phyloP scores from a whole-genome alignment of 2,797 vertebrate species.

The Gallinago solitaria region DNA sequence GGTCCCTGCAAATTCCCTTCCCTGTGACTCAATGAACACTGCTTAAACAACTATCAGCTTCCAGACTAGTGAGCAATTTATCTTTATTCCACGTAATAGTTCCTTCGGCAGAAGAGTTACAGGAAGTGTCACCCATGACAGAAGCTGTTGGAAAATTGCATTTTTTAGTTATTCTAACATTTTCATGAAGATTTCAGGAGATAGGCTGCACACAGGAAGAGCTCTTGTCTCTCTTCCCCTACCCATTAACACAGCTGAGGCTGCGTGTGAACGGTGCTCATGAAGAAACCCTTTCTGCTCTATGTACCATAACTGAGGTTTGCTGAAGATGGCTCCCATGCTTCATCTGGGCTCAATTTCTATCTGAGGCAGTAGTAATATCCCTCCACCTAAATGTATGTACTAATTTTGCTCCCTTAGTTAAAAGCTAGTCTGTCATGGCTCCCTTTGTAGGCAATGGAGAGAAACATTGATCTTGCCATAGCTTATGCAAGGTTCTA shows the following conservation, averaged over 20 bases:
- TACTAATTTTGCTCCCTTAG: not conserved
- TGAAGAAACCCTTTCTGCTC: not conserved
- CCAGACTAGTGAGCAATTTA: not conserved
- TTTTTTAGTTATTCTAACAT: not conserved
- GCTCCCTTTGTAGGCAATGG: not conserved
- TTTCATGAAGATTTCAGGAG: not conserved
- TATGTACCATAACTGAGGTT: not conserved
- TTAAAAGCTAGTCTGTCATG: not conserved
- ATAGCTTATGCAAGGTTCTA: not conserved
- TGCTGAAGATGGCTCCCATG: not conserved
- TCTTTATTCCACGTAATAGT: not conserved
- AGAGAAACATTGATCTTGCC: not conserved
- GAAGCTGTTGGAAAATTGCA: not conserved
- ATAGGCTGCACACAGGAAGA: not conserved
- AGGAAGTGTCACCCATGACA: not conserved
- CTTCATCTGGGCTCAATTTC: not conserved
- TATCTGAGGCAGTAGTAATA: not conserved
- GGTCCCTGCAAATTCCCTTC: not conserved
- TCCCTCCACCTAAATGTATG: not conserved
- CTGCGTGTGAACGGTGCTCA: not conserved
- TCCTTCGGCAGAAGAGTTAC: not conserved
- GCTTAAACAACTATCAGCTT: not conserved
- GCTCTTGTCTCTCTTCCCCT: not conserved
- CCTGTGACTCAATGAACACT: not conserved
- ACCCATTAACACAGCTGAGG: not conserved